These are phyloP conservation scores for Trachythela sp. DNA, from an alignment of 64 coral and sea anemone genomes.

Conservation along the genomic window DNA sequence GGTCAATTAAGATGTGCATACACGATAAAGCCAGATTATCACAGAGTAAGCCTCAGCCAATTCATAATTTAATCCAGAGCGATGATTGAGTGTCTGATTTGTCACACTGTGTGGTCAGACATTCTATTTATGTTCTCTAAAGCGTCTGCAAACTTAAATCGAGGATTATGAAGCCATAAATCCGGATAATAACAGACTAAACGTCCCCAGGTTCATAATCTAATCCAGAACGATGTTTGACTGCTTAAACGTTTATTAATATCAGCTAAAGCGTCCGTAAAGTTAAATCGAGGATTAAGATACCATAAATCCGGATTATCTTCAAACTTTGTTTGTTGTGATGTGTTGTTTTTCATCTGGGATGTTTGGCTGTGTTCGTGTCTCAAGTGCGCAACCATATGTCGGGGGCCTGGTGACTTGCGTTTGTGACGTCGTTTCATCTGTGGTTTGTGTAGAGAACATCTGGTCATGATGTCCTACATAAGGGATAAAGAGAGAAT, in stretches of 20 bases:
- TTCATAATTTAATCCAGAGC: too few relatives aligned
- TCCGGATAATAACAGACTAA: background rate
- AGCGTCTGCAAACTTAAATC: too few relatives aligned
- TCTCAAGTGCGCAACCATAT: too few relatives aligned
- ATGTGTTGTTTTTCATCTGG: background rate
- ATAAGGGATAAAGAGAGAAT: too few relatives aligned
- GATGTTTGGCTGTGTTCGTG: background rate
- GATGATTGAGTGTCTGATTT: too few relatives aligned
- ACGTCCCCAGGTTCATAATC: background rate
- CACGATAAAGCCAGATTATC: too few relatives aligned
- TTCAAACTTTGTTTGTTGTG: background rate
- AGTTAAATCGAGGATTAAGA: conserved; percentile 18
- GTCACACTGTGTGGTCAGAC: too few relatives aligned
- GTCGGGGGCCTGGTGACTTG: background rate
- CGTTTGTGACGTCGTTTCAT: background rate
- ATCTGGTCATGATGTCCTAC: background rate
- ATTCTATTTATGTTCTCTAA: too few relatives aligned
- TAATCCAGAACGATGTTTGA: conserved; percentile 10
- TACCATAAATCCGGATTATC: conserved; percentile 13
- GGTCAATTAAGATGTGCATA: too few relatives aligned
- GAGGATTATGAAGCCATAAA: background rate
- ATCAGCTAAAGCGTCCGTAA: conserved; percentile 19
- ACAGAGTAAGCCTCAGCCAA: too few relatives aligned
- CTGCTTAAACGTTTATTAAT: background rate
- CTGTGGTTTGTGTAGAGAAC: background rate